These are phyloP conservation scores for Boleophthalmus pectinirostris DNA, from an alignment of 2,113 vertebrate genomes.

Conservation along the genomic window DNA sequence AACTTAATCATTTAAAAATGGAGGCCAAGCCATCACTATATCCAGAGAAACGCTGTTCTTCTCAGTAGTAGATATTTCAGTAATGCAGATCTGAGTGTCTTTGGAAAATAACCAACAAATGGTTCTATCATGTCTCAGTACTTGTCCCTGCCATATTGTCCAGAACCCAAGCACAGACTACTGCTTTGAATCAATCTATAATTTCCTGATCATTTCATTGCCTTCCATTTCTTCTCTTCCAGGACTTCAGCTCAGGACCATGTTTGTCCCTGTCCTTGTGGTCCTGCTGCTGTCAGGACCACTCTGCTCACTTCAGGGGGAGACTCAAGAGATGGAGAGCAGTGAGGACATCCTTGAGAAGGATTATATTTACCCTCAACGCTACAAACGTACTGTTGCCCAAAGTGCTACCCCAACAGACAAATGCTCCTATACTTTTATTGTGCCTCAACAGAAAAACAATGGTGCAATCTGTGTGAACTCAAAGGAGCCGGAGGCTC, in stretches of 20 bases:
- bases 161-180: neutral
- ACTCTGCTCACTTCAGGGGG: constrained; percentile 35
- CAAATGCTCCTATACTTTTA: constrained; percentile 94
- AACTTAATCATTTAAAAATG: neutral
- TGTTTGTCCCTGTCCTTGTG: constrained; percentile 64
- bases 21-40: neutral
- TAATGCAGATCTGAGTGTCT: neutral
- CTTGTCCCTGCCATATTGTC: neutral
- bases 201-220: neutral
- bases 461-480: constrained; percentile 93
- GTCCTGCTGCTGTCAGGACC: constrained; percentile 71
- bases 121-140: neutral
- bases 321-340: constrained; percentile 75
- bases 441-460: constrained; percentile 92
- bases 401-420: constrained; percentile 71
- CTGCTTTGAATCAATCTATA: neutral
- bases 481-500: constrained; percentile 85
- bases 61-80: neutral
- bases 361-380: constrained; percentile 82
- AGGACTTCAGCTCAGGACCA: constrained; percentile 34
- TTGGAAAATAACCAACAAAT: neutral
- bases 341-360: constrained; percentile 70
- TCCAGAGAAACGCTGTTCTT: neutral
- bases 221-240: constrained; percentile 5
- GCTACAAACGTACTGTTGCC: constrained; percentile 67